Percentiles rank a stretch among this genome's conserved stretches.
Conservation (phyloP, 1,140 invertebrate genomes). For the Hydropsyche tenuis region DNA sequence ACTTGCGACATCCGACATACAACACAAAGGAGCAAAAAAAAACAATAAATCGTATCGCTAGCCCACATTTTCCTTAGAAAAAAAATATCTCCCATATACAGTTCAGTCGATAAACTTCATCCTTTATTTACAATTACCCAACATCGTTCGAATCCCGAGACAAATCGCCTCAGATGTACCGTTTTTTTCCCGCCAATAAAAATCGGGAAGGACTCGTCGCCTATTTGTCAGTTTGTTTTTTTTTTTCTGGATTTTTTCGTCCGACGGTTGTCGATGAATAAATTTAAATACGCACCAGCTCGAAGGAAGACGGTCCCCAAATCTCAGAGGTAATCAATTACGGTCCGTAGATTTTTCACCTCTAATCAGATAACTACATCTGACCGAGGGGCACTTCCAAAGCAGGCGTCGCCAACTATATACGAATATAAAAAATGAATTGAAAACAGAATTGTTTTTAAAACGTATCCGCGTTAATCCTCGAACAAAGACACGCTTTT, state of each 20-base stretch:
- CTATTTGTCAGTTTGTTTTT: neutral
- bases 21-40: conserved; percentile 10
- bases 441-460: too few species aligned
- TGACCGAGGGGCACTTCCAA: conserved; percentile 19
- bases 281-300: conserved; percentile 21
- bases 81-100: neutral
- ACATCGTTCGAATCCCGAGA: conserved; percentile 16
- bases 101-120: conserved; percentile 27
- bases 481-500: too few species aligned
- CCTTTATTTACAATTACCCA: conserved; percentile 27
- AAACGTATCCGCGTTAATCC: too few species aligned
- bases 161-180: conserved; percentile 2
- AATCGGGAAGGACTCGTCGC: conserved; percentile 5
- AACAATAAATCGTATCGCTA: conserved; percentile 19
- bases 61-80: conserved; percentile 6
- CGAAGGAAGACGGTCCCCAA: conserved; percentile 30
- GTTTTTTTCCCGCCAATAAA: conserved; percentile 14
- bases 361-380: conserved; percentile 46
- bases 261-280: conserved; percentile 24
- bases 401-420: neutral
- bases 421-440: too few species aligned
- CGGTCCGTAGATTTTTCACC: conserved; percentile 45
- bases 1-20: neutral
- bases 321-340: conserved; percentile 47
- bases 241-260: conserved; percentile 1